Evolutionary conservation across 2,113 vertebrate species (phyloP), one percentile per base, ranked within the genome.

Genomic region (Genyomyrus donnyi): DNA sequence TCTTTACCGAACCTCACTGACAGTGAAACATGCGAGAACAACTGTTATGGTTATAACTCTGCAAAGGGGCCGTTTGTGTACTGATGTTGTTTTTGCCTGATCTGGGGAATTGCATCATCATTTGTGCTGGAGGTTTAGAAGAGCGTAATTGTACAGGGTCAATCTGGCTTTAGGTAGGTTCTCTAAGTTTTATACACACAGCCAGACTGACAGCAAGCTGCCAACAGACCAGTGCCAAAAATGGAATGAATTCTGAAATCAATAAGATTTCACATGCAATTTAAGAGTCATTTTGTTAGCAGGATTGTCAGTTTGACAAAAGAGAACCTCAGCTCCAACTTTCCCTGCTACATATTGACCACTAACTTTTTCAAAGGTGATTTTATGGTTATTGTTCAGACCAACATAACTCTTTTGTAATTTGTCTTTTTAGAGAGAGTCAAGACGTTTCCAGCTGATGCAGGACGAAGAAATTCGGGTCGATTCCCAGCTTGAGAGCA

Each of bases 201-300:
- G 19, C 52, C 3, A 66, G 87, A 45, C 39, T n/a, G 52, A 88
- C 53, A 88, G 52, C 53, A n/a, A 42, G 21, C 87, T 62, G 87
- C 35, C 53, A 88, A 45, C 53, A 45, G 15, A 62, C 87, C 87
- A 62, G 17, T 85, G 21, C 83, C 39, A 85, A 48, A 85, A 42
- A 85, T 45, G 87, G 35, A 88, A 62, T 88, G 52, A 45, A 88
- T 42, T 66, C 56, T 5, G 39, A 88, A 88, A 88, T 88, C 87
- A 88, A 88, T 88, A 66, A 58, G 31, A 31, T 66, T 88, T 88
- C 87, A 42, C 24, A 88, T 45, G 56, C 19, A 88, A 88, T 66
- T 52, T 87, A 46, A 88, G 35, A 62, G 52, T 62, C 13, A 62
- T 88, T 58, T 88, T 45, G 85, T 87, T 50, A 53, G 50, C 50